Base-by-base conservation (phyloP, 1,140 invertebrate genomes). In the Orchesella cincta region DNA sequence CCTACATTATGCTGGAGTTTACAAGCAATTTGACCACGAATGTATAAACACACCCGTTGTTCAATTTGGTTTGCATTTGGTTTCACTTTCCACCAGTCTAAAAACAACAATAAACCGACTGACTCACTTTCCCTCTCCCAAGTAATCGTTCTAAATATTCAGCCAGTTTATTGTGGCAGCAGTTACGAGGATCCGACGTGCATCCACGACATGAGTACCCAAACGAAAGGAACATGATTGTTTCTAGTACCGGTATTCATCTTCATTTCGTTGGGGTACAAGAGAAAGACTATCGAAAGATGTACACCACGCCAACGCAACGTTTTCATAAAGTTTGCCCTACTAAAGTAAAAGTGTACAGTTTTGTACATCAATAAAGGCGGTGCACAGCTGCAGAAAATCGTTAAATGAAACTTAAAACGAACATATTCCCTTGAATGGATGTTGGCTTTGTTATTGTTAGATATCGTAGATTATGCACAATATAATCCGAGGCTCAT, bases 381-480 rank as follows among this genome's bases (percentile, higher is more conserved):
- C 2, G 29, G 29, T 67, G 31, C 62, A 67, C 62, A 67, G 62
- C 62, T 67, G 62, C 62, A 67, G 62, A 67, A 67, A 67, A 67
- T 67, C 62, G 62, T 67, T 67, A 67, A 67, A 67, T 67, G 62
- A 67, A 67, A 67, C 62, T 67, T 67, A 67, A 67, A 67, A 29
- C 62, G 26, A 33, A 29, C 26, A 67, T 29, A 31, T 67, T 23
- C 23, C n/a, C 31, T 12, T 67, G n/a, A 18, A 23, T 57, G 26
- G 8, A 57, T n/a, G 14, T 16, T 26, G 54, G 54, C 54, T 26
- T 57, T 26, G 23, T 23, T 57, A 57, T n/a, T 57, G 54, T 57
- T 8, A 5, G 26, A 14, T 57, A 57, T n/a, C n/a, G n/a, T n/a
- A n/a, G n/a, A n/a, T n/a, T n/a, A n/a, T n/a, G n/a, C n/a, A n/a